Base-by-base conservation (phyloP, 2,797 vertebrate species). In the Hozukius guyotensis region DNA sequence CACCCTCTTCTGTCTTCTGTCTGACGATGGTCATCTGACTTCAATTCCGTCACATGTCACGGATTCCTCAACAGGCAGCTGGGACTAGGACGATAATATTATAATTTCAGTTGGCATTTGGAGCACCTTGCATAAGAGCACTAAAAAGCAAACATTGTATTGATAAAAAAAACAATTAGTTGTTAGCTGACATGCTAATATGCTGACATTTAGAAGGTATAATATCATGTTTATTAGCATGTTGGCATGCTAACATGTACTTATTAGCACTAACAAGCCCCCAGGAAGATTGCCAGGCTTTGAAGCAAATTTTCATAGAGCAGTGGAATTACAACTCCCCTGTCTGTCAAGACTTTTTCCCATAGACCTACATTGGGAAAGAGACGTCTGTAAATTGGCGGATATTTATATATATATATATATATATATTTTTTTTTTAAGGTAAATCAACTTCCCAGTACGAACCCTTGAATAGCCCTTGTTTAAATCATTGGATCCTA, bases 21-120 rank as follows among this genome's bases (percentile, higher is more conserved):
- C 62, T 63, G 16, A 83, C 11, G 34, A 70, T 38, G 68, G 75
- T 88, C 94, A 93, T 94, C 92, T 90, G 95, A 94, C 83, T 94
- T 92, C 66, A 92, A 94, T 95, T 94, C 84, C n/a, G 36, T 65
- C 27, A 66, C 52, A 77, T 4, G 4, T 18, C 32, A 69, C 22
- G 52, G 74, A 56, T 64, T 87, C 78, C 60, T 42, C 13, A 42
- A 14, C 36, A 38, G 36, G 13, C 5, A 38, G 36, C 36, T 38
- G 13, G 5, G 36, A 38, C 13, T 38, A 3, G 36, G 5, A 38
- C 36, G 2, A 27, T 25, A 8, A 25, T n/a, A 32, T 36, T 75
- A 56, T 25, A 5, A 42, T 32, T 13, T 24, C 9, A 36, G 6
- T 2, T 55, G 27, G 18, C 6, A 42, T 64, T 53, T 59, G 36